These are phyloP conservation scores for Baccha elongata DNA, from an alignment of 2,888 invertebrate genomes.

Conservation along the genomic window DNA sequence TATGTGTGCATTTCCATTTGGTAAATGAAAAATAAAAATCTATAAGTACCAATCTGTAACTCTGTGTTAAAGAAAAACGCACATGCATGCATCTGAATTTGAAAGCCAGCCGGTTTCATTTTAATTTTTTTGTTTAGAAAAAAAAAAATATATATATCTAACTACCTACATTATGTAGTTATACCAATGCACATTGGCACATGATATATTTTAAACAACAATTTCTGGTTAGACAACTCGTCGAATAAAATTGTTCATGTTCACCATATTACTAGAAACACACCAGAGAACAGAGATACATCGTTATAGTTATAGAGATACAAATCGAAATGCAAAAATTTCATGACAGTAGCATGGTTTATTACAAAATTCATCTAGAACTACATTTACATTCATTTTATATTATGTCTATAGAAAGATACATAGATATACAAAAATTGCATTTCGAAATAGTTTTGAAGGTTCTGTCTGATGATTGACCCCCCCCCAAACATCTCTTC, in stretches of 20 bases:
- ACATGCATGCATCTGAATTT: slow-evolving; percentile 4
- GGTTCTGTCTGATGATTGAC: slow-evolving; percentile 28
- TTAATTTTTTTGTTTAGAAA: not conserved
- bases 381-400: slow-evolving; percentile 8
- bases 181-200: no score
- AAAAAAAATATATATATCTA: not conserved
- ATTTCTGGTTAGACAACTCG: slow-evolving; percentile 68
- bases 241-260: slow-evolving; percentile 43
- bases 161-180: not conserved
- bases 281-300: not conserved
- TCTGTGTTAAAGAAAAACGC: not conserved
- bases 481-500: not conserved
- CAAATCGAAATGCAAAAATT: slow-evolving; percentile 63
- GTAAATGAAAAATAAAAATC: slow-evolving; percentile 34
- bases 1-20: slow-evolving; percentile 38
- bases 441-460: slow-evolving; percentile 62
- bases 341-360: slow-evolving; percentile 65
- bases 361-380: slow-evolving; percentile 60
- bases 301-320: slow-evolving; percentile 6
- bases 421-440: not conserved
- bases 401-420: not conserved
- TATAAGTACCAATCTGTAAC: slow-evolving; percentile 10
- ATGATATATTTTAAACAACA: slow-evolving; percentile 21
- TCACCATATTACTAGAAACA: not conserved
- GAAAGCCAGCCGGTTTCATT: slow-evolving; percentile 34